These are phyloP conservation scores for Chloroceryle amazona DNA, from an alignment of 2,797 vertebrate species.

Conservation along the genomic window DNA sequence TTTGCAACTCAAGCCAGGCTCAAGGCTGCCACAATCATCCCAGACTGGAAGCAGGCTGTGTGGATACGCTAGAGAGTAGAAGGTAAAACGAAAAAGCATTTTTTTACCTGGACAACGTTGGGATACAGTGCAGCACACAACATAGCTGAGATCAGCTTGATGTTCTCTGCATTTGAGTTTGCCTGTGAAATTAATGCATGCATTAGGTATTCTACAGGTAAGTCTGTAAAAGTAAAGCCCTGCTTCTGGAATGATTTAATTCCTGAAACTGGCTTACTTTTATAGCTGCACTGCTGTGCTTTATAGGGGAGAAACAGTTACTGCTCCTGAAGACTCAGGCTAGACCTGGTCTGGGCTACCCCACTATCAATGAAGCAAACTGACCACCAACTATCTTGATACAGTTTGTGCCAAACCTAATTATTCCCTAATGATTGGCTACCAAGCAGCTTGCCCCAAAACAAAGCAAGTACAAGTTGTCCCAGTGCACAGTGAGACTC, in stretches of 20 bases:
- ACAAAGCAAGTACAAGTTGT: background rate
- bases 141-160: conserved; percentile 94
- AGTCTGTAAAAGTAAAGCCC: background rate
- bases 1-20: background rate
- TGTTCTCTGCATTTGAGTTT: conserved; percentile 94
- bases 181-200: conserved; percentile 81
- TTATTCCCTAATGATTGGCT: background rate
- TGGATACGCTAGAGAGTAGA: background rate
- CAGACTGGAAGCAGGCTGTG: background rate
- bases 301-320: background rate
- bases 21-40: background rate
- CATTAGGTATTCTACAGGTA: background rate
- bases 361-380: background rate
- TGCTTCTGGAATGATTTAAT: background rate
- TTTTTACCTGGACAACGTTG: conserved; percentile 95
- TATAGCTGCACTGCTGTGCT: background rate
- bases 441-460: background rate
- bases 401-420: background rate
- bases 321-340: background rate
- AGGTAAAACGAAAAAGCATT: background rate
- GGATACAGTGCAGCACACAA: conserved; percentile 97
- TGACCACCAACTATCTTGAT: background rate
- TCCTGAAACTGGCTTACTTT: background rate
- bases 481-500: background rate
- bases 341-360: background rate